These are phyloP conservation scores for Threskiornis aethiopicus DNA, from an alignment of 2,797 vertebrate species.

Conservation along the genomic window DNA sequence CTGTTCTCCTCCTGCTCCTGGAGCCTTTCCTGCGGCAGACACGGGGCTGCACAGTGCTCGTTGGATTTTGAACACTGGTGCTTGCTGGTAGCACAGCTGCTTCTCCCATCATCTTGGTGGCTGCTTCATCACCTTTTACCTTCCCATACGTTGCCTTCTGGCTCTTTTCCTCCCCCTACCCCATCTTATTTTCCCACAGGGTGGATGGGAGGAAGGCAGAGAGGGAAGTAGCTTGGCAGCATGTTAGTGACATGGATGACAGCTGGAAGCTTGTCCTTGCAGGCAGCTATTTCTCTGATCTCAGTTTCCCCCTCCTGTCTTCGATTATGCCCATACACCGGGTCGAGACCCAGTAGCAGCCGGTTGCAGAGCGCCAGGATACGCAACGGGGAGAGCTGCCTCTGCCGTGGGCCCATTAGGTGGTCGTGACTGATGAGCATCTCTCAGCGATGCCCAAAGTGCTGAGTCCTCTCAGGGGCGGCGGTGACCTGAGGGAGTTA, in stretches of 20 bases:
- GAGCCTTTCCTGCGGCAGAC: neutral
- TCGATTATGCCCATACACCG: neutral
- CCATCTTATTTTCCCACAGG: neutral
- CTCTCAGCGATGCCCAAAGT: neutral
- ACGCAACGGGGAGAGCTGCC: neutral
- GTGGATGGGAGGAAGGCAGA: neutral
- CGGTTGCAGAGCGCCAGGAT: neutral
- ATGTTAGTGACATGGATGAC: neutral
- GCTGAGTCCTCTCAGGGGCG: neutral
- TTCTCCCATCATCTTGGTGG: neutral
- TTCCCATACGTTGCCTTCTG: neutral
- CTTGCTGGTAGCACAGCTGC: neutral
- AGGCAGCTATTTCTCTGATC: neutral
- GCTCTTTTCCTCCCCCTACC: neutral
- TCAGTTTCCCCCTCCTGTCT: neutral
- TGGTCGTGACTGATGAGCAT: neutral
- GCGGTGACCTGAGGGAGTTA: neutral
- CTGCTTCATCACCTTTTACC: neutral
- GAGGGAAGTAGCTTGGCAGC: neutral
- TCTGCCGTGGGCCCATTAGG: neutral
- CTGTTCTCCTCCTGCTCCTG: neutral
- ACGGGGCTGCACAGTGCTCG: fast-evolving
- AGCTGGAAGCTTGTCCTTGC: neutral
- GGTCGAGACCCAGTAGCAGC: neutral
- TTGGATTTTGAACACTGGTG: neutral